Conservation (phyloP, 2,888 invertebrate genomes). For the Buathra laborator region DNA sequence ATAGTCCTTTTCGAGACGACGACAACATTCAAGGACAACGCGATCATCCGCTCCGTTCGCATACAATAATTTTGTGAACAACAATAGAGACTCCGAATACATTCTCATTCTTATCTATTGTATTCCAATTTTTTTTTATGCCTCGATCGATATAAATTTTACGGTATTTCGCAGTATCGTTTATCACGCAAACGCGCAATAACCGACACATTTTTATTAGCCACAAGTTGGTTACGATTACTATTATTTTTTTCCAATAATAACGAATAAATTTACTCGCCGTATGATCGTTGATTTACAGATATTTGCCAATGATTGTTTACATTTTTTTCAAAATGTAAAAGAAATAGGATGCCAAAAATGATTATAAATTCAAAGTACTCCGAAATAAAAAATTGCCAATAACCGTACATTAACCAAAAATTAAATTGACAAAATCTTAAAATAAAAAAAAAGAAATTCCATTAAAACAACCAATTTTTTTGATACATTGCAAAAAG, state of each 20-base stretch:
- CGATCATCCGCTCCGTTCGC: neutral
- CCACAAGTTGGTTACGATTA: neutral
- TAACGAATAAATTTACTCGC: neutral
- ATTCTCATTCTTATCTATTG: neutral
- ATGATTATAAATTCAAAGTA: no score
- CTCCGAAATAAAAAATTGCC: no score
- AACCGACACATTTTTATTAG: neutral
- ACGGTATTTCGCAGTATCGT: neutral
- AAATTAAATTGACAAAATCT: no score
- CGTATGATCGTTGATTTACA: neutral
- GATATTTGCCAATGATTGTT: neutral
- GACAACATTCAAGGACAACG: constrained; percentile 31
- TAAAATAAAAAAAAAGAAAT: no score
- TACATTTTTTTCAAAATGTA: neutral
- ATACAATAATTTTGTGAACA: neutral
- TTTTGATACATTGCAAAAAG: no score
- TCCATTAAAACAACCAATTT: no score
- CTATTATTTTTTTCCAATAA: neutral
- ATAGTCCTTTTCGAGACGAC: constrained; percentile 36
- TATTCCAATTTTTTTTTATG: neutral
- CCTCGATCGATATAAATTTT: neutral
- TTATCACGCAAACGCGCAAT: neutral
- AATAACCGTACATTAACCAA: no score
- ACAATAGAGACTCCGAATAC: neutral
- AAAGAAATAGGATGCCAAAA: neutral